These are phyloP conservation scores for Patella vulgata DNA, from an alignment of 1,140 invertebrate species.

Conservation along the genomic window DNA sequence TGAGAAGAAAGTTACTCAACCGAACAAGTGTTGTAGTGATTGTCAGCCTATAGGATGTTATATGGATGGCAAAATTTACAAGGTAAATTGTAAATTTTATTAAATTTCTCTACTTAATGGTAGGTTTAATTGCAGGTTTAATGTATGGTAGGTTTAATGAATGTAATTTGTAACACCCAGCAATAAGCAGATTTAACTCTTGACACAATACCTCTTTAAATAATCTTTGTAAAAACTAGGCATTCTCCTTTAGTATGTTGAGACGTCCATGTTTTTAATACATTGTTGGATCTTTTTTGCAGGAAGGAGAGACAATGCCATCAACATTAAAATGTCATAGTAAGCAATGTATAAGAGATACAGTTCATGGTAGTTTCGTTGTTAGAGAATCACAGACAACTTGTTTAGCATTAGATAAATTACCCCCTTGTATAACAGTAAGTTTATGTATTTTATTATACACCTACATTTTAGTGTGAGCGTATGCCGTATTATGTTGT, in stretches of 20 bases:
- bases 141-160: too few relatives aligned
- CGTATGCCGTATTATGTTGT: too few relatives aligned
- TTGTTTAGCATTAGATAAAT: conserved; percentile 27
- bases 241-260: neutral
- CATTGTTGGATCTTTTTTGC: neutral
- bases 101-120: too few relatives aligned
- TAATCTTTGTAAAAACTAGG: neutral
- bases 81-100: conserved; percentile 24
- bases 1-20: conserved; percentile 14
- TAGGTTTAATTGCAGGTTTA: too few relatives aligned
- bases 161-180: too few relatives aligned
- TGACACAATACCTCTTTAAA: neutral
- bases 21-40: conserved; percentile 39
- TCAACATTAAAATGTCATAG: conserved; percentile 30
- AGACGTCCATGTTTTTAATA: neutral
- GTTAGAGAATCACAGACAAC: conserved; percentile 29
- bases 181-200: neutral
- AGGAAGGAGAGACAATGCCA: conserved; percentile 37
- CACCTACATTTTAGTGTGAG: too few relatives aligned
- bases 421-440: conserved; percentile 35
- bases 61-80: conserved; percentile 37
- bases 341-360: conserved; percentile 29
- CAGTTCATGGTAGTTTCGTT: conserved; percentile 13
- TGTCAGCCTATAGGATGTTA: conserved; percentile 40
- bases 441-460: too few relatives aligned